These are phyloP conservation scores for Cerastis rubricosa DNA, from an alignment of 2,888 invertebrate species.

Conservation along the genomic window DNA sequence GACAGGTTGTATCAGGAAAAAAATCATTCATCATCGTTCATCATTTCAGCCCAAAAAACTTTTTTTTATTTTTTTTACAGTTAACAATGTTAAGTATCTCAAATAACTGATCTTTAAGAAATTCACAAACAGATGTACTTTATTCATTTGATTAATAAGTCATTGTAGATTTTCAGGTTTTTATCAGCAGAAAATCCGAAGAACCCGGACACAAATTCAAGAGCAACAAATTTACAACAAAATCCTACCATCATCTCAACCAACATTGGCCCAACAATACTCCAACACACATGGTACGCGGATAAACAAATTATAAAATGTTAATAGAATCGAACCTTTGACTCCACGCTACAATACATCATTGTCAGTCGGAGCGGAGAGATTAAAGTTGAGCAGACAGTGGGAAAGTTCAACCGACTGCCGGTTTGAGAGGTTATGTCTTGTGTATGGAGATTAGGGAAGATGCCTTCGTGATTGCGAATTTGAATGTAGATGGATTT, in stretches of 20 bases:
- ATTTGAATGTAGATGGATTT: not conserved
- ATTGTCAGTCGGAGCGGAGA: conserved; percentile 78
- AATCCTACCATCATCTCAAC: not conserved
- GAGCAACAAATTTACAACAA: not conserved
- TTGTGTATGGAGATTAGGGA: conserved; percentile 12
- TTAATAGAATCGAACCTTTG: conserved; percentile 87
- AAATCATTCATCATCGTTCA: too few relatives aligned
- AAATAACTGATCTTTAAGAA: not conserved
- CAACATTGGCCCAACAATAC: conserved; percentile 53
- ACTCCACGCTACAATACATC: conserved; percentile 85
- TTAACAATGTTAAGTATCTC: too few relatives aligned
- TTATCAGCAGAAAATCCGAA: not conserved
- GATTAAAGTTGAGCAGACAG: conserved; percentile 59
- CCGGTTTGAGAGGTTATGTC: conserved; percentile 32
- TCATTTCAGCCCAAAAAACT: too few relatives aligned
- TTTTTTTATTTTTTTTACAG: too few relatives aligned
- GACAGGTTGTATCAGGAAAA: not conserved
- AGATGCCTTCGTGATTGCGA: conserved; percentile 15
- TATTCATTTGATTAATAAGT: not conserved
- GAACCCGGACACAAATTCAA: not conserved
- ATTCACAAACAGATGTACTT: not conserved
- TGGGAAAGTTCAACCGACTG: conserved; percentile 62
- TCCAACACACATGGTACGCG: conserved; percentile 59
- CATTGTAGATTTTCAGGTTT: not conserved
- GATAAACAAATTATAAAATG: conserved; percentile 86